phyloP scores from a whole-genome alignment of 1,140 invertebrate species.

The Polypedilum pembai region DNA sequence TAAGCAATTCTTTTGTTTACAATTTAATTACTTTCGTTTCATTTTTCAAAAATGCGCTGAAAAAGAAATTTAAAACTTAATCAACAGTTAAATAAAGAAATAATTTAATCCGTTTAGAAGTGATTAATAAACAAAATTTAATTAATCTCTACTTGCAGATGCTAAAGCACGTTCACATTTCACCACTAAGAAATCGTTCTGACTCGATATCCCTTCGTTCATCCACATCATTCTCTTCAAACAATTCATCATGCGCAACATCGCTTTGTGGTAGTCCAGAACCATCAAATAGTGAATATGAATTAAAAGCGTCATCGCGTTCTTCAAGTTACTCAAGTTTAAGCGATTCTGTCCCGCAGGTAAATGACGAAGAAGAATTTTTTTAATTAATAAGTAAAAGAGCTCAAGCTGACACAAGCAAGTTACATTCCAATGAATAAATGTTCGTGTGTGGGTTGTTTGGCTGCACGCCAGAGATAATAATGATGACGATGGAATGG shows the following conservation, averaged over 20 bases:
- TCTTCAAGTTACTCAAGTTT: conserved; percentile 56
- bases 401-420: not conserved
- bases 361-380: conserved; percentile 33
- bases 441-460: no score
- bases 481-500: no score
- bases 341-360: conserved; percentile 48
- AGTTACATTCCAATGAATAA: no score
- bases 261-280: conserved; percentile 49
- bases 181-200: conserved; percentile 67
- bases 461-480: no score
- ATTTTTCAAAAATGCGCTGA: no score
- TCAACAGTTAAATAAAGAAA: not conserved
- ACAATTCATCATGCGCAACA: conserved; percentile 48
- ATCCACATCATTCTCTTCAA: conserved; percentile 53
- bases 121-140: no score
- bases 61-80: no score
- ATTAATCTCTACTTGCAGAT: conserved; percentile 48
- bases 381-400: no score
- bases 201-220: conserved; percentile 75
- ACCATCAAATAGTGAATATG: conserved; percentile 44
- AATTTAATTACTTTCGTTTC: no score
- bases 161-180: conserved; percentile 84
- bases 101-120: not conserved
- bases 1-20: no score
- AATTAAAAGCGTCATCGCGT: conserved; percentile 41